Evolutionary conservation across 2,113 vertebrate species (phyloP).

Genomic region (Apistogramma diplotaenia): DNA sequence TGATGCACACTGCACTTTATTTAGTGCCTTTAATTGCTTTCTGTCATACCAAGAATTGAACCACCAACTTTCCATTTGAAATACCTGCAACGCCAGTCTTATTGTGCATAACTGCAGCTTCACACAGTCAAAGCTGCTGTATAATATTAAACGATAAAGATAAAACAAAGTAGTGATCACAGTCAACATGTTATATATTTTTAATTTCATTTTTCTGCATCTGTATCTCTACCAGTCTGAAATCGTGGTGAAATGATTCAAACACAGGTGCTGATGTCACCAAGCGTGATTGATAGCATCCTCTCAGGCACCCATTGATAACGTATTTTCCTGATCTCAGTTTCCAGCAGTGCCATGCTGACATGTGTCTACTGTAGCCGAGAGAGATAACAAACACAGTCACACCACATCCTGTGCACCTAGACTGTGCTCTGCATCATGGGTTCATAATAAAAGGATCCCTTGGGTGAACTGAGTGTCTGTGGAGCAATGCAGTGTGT

Average conservation of each 20-base stretch:
- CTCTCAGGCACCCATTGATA: not conserved
- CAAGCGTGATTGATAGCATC: not conserved
- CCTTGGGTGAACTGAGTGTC: not conserved
- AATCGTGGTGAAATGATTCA: not conserved
- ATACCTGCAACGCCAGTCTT: not conserved
- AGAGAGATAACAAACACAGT: not conserved
- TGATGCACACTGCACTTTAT: fast-evolving
- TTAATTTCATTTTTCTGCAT: not conserved
- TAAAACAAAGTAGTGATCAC: not conserved
- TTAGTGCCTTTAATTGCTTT: too few relatives aligned
- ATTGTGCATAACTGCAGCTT: not conserved
- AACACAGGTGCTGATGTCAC: not conserved
- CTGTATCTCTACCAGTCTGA: not conserved
- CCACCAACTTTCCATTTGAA: not conserved
- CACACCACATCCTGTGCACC: not conserved
- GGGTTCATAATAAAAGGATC: not conserved
- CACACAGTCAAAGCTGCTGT: not conserved
- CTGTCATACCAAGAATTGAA: too few relatives aligned
- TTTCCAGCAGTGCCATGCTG: not conserved
- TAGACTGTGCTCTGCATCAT: not conserved
- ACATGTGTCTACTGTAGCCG: not conserved
- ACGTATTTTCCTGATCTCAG: not conserved
- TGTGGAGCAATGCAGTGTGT: not conserved
- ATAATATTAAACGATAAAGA: not conserved
- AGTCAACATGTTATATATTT: not conserved